A percentile compares a stretch with the other conserved stretches of the same genome.
These are phyloP conservation scores for Saturnia pavonia DNA, from an alignment of 2,888 invertebrate species.

Conservation along the genomic window DNA sequence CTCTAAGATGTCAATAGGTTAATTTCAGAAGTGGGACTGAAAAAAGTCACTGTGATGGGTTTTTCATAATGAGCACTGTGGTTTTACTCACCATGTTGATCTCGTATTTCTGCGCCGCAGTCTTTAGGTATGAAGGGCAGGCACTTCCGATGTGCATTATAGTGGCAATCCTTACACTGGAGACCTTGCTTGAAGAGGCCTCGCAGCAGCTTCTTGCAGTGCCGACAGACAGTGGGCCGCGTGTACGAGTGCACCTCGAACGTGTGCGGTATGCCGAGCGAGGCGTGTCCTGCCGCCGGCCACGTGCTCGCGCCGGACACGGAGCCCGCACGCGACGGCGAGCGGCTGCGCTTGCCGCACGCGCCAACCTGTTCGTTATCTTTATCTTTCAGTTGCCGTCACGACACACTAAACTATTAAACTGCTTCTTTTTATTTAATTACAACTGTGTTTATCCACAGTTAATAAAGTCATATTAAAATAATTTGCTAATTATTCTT, in stretches of 20 bases:
- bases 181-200: constrained; percentile 98
- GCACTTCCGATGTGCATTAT: constrained; percentile 97
- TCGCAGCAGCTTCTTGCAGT: constrained; percentile 96
- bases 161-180: constrained; percentile 98
- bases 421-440: too few species aligned
- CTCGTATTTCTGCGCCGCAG: constrained; percentile 87
- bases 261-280: constrained; percentile 89
- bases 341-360: constrained; percentile 82
- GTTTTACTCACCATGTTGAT: constrained; percentile 73
- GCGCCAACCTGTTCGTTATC: constrained; percentile 29
- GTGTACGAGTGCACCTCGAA: constrained; percentile 98
- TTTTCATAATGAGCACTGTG: background rate
- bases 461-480: too few species aligned
- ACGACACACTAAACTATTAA: too few species aligned
- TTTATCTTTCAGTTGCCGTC: background rate
- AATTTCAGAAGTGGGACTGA: background rate
- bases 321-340: constrained; percentile 86
- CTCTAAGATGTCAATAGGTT: background rate
- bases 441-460: too few species aligned
- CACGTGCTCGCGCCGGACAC: constrained; percentile 27
- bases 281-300: constrained; percentile 40
- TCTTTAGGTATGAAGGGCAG: constrained; percentile 94
- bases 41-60: too few species aligned
- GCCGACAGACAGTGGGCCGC: constrained; percentile 97
- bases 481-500: too few species aligned